phyloP scores from a whole-genome alignment of 2,113 vertebrate genomes.

The Ceuthmochares aereus region DNA sequence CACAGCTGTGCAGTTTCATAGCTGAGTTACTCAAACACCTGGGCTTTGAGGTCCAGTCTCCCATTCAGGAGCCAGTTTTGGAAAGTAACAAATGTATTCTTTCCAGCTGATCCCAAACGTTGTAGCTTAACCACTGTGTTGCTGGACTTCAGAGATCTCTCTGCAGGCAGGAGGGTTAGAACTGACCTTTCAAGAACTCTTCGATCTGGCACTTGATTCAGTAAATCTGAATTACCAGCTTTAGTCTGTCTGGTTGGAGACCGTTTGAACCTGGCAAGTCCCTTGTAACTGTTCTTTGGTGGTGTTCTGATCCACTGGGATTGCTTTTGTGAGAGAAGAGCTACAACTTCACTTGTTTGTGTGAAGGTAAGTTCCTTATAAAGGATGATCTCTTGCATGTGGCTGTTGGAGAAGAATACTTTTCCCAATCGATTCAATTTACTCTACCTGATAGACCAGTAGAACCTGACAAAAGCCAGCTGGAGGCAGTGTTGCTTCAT shows the following conservation, averaged over 20 bases:
- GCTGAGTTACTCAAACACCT: background rate
- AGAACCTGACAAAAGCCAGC: background rate
- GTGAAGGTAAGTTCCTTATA: background rate
- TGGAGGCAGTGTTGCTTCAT: background rate
- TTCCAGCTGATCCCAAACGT: background rate
- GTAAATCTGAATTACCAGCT: background rate
- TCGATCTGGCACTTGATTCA: background rate
- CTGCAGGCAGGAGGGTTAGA: background rate
- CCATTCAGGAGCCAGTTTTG: background rate
- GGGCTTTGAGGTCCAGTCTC: background rate
- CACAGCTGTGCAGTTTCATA: background rate
- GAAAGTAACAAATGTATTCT: background rate
- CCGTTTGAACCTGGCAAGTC: background rate
- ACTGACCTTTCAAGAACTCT: background rate
- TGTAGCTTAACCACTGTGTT: background rate
- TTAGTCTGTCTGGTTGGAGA: background rate
- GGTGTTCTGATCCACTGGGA: background rate
- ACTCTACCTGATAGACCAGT: background rate
- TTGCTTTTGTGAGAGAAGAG: background rate
- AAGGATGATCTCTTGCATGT: background rate
- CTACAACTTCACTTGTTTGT: rapidly evolving
- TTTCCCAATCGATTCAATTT: background rate
- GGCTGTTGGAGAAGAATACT: background rate
- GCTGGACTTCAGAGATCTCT: background rate
- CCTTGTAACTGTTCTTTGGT: background rate